Base-by-base conservation (phyloP, 2,113 vertebrate species). In the Dasyornis broadbenti region DNA sequence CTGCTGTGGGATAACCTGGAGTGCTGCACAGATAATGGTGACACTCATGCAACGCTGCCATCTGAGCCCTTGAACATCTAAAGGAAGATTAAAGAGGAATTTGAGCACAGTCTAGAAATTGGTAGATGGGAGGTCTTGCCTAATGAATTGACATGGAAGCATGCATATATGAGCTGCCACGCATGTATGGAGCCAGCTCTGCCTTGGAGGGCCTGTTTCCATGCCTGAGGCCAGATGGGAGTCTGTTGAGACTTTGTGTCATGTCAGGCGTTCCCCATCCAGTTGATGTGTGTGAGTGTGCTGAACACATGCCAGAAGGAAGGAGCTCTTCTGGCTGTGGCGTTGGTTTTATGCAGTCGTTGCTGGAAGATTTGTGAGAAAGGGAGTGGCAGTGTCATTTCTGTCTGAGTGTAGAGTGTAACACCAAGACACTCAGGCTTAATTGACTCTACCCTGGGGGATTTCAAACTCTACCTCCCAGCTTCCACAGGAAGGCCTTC, bases 11-110 rank as follows among this genome's bases (percentile, higher is more conserved):
- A 15, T 49, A 79, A 52, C 31, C 57, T 40, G n/a, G 24, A 12
- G 37, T 72, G 66, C 68, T 77, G 75, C 0, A 0, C 26, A 50
- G 72, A 8, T 65, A 22, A 80, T 57, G 68, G 56, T 50, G 84
- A 44, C 0, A 1, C 78, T 93, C n/a, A 3, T 5, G 20, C 68
- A 61, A 9, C 0, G 0, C 53, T 24, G 16, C 82, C 66, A 61
- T 65, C 57, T 1, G 7, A 68, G 39, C 72, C 56, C 56, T 66
- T 63, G 30, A 66, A 73, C 52, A 56, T 44, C 54, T 68, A 21
- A 73, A 81, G 72, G 39, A 54, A 90, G 39, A 83, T 92, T 54
- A 93, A 78, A 86, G 90, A 83, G 60, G 75, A 83, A 35, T 70
- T 63, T 35, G 73, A 78, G 64, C 42, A 39, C 57, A 40, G 59